A percentile compares a stretch with the other conserved stretches of the same genome.
These are phyloP conservation scores for Oryzias javanicus DNA, from an alignment of 2,113 vertebrate genomes.

Conservation along the genomic window DNA sequence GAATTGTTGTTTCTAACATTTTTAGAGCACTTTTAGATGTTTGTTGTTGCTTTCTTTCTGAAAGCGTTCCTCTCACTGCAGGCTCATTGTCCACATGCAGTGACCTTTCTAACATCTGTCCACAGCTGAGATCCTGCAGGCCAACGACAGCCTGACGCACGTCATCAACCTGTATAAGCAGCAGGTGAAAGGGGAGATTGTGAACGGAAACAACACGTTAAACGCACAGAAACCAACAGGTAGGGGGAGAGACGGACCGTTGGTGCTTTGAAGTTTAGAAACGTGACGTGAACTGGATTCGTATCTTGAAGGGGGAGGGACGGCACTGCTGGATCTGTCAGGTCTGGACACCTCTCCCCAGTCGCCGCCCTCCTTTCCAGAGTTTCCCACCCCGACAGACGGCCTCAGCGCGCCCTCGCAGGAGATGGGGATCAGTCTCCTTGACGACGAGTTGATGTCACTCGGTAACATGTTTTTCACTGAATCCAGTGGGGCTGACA, in stretches of 20 bases:
- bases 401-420: constrained; percentile 69
- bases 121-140: constrained; percentile 95
- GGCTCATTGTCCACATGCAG: too few relatives aligned
- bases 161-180: constrained; percentile 97
- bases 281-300: neutral
- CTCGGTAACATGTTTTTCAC: constrained; percentile 75
- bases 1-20: too few relatives aligned
- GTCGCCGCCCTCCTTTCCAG: constrained; percentile 79
- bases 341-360: constrained; percentile 88
- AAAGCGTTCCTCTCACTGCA: too few relatives aligned
- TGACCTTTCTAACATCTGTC: constrained; percentile 7
- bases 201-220: constrained; percentile 83
- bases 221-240: constrained; percentile 61
- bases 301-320: constrained; percentile 77
- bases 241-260: constrained; percentile 3
- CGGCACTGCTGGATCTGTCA: constrained; percentile 88
- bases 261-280: neutral
- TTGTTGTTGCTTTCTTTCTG: too few relatives aligned
- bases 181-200: constrained; percentile 90
- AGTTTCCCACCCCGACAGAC: constrained; percentile 76
- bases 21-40: too few relatives aligned
- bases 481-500: neutral
- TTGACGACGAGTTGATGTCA: constrained; percentile 98
- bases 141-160: constrained; percentile 95
- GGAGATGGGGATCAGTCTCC: constrained; percentile 83